Evolutionary conservation across 2,797 vertebrate genomes (phyloP).

Genomic region (Diceros bicornis): DNA sequence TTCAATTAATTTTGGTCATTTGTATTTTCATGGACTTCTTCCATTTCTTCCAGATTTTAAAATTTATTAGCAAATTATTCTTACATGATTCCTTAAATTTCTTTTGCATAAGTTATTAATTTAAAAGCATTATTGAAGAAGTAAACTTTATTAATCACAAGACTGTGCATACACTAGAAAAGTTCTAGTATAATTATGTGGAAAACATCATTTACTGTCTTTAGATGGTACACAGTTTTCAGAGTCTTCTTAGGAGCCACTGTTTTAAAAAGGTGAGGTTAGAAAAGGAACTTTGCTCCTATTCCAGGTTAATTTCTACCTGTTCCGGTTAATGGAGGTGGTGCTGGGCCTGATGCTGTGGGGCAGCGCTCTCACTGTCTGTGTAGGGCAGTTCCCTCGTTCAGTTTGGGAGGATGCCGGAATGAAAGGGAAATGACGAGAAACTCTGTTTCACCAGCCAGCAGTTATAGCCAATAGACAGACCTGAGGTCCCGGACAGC

Average conservation of each 20-base stretch:
- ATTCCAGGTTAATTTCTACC: neutral
- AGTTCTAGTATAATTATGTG: neutral
- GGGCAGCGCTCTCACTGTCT: neutral
- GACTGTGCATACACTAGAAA: neutral
- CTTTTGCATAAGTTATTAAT: conserved; percentile 14
- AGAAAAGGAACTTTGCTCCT: neutral
- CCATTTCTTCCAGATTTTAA: conserved; percentile 38
- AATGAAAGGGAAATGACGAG: neutral
- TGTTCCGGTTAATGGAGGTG: neutral
- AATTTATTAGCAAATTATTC: conserved; percentile 47
- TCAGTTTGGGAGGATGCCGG: neutral
- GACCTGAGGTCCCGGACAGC: neutral
- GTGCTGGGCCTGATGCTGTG: neutral
- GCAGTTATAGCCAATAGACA: neutral
- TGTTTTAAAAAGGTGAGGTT: neutral
- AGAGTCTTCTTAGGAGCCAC: neutral
- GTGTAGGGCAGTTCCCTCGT: neutral
- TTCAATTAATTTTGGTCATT: conserved; percentile 13
- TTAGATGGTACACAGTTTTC: neutral
- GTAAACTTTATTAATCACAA: neutral
- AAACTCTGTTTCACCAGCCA: neutral
- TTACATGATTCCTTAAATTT: conserved; percentile 35
- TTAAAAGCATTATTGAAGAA: conserved; percentile 12
- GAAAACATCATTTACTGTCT: neutral
- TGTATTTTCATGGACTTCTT: neutral